Evolutionary conservation across 2,113 vertebrate genomes (phyloP).

Genomic region (Caloenas nicobarica): DNA sequence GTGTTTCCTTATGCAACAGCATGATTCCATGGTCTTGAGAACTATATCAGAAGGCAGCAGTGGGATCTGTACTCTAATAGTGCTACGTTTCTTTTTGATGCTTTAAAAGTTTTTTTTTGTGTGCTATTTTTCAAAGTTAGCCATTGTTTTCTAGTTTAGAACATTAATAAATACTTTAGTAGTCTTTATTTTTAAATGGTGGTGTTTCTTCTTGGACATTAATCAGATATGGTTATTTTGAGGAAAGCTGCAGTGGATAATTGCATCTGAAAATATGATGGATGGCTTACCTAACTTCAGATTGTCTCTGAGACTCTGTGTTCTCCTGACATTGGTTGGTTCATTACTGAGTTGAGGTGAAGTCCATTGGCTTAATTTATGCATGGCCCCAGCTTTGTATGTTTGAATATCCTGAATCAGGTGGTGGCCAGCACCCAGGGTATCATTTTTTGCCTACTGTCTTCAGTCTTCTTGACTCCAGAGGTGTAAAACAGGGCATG

Average conservation of each 20-base stretch:
- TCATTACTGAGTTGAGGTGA: not conserved
- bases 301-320: not conserved
- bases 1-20: not conserved
- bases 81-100: not conserved
- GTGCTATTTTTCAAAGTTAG: not conserved
- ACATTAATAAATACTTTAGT: not conserved
- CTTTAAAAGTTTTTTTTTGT: not conserved
- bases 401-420: rapidly evolving
- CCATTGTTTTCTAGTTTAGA: not conserved
- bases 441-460: not conserved
- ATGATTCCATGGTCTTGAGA: not conserved
- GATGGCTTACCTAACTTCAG: not conserved
- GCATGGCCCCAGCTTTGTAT: not conserved
- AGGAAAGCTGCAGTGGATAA: not conserved
- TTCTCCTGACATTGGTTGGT: rapidly evolving
- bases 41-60: not conserved
- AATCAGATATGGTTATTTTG: not conserved
- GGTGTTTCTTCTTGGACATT: not conserved
- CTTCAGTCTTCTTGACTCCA: not conserved
- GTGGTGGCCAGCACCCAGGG: not conserved
- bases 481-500: not conserved
- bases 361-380: not conserved
- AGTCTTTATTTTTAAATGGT: not conserved
- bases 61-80: not conserved
- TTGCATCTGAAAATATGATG: not conserved